Base-by-base conservation (phyloP, 2,113 vertebrate species). In the Cochlearius cochlearius region DNA sequence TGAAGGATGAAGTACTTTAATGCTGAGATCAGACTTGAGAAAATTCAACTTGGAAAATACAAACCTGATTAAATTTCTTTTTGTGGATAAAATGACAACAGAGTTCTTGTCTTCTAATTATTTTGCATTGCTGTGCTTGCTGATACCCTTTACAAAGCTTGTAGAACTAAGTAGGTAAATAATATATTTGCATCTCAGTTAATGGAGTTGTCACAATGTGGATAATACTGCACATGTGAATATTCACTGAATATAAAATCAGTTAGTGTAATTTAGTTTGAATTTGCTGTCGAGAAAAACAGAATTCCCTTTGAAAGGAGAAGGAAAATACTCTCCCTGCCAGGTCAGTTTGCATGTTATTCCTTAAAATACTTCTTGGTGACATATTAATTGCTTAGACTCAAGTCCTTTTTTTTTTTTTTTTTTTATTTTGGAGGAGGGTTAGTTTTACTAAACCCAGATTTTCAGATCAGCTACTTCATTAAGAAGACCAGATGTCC, bases 361-460 rank as follows among this genome's bases (percentile, higher is more conserved):
- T 95, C 66, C 86, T 92, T 95, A 90, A 96, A 91, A 82, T 96
- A 82, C 59, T 88, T 97, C 79, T 83, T 88, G 80, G 84, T 92
- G 88, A 95, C 90, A 62, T 82, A 72, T 73, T 90, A 92, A 83
- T 95, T 90, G 43, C 55, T 95, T 78, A 82, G 36, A 64, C 72
- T 78, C 32, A 64, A 96, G 15, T 75, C 25, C 88, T 4, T 52
- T 27, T 52, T 29, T 49, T 8, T 5, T 23, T 20, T 5, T 5
- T 45, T 45, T 82, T 27, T 43, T 34, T 80, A 32, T 27, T 73
- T n/a, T n/a, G 12, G 3, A 5, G 11, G 11, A 14, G 27, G 4
- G 32, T 11, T 62, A 55, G 29, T 90, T 87, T 91, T 91, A 72
- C 66, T 71, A 56, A 76, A 79, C 36, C 15, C 21, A 39, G 72